Percentiles rank a stretch among this genome's conserved stretches.
phyloP scores from a whole-genome alignment of 2,888 invertebrate species.

The Zootermopsis nevadensis region DNA sequence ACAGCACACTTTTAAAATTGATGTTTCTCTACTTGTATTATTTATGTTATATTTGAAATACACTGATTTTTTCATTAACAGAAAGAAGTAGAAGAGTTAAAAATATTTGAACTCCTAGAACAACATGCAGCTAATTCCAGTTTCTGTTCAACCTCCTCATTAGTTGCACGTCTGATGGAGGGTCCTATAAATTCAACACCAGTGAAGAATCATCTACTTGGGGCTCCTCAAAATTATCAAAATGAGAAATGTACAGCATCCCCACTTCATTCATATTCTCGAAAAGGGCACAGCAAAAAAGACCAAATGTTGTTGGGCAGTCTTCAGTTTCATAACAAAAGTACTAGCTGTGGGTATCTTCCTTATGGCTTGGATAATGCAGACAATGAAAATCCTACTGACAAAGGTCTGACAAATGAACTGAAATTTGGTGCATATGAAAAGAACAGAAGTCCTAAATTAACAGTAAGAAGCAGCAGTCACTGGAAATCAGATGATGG shows the following conservation, averaged over 20 bases:
- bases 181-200: slow-evolving; percentile 61
- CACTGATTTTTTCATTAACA: slow-evolving; percentile 31
- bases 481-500: neutral
- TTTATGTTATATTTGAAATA: neutral
- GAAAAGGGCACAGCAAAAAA: neutral
- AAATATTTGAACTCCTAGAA: slow-evolving; percentile 83
- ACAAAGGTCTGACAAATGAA: slow-evolving; percentile 56
- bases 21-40: neutral
- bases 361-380: slow-evolving; percentile 61
- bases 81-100: slow-evolving; percentile 47
- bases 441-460: neutral
- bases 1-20: too few species aligned
- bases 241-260: neutral
- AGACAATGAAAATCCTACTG: slow-evolving; percentile 57
- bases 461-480: neutral
- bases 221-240: neutral
- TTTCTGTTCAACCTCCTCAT: slow-evolving; percentile 76
- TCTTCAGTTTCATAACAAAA: neutral
- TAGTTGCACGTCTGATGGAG: slow-evolving; percentile 68
- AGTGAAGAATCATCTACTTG: slow-evolving; percentile 37
- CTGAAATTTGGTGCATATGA: neutral
- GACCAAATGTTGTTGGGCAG: neutral
- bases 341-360: slow-evolving; percentile 54
- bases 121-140: slow-evolving; percentile 76
- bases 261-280: neutral